Conservation (phyloP, 2,113 vertebrate genomes). For the Sialia sialis region DNA sequence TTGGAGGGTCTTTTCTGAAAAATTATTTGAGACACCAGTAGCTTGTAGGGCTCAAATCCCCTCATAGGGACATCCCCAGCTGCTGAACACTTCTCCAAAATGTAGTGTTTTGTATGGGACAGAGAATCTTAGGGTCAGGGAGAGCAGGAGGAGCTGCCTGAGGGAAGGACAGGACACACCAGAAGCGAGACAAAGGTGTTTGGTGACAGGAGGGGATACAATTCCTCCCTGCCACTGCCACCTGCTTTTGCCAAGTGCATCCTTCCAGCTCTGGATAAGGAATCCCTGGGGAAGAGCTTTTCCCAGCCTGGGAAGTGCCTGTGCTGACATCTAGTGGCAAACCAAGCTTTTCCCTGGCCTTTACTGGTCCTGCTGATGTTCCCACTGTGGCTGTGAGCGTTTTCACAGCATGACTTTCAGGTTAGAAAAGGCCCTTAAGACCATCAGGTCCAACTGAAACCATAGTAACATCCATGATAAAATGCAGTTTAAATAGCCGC, state of each 20-base stretch:
- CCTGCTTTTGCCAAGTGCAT: background rate
- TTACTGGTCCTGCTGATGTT: rapidly evolving
- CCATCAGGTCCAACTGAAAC: background rate
- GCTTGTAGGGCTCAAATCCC: background rate
- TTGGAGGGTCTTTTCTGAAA: background rate
- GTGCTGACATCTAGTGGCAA: conserved; percentile 49
- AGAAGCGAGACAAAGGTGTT: background rate
- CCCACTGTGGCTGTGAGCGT: rapidly evolving
- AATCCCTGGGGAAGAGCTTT: background rate
- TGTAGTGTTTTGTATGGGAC: background rate
- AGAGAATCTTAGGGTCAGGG: background rate
- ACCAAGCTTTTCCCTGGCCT: background rate
- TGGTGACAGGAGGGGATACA: background rate
- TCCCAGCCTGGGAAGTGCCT: background rate
- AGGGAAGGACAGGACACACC: background rate
- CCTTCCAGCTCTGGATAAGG: background rate
- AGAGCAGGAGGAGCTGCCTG: background rate
- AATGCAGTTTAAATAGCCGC: background rate
- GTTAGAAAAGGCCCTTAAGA: background rate
- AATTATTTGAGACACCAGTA: background rate
- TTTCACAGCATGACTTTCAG: background rate
- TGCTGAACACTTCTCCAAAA: background rate
- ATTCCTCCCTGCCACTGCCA: background rate
- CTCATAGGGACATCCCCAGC: background rate
- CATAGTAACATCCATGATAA: background rate